Conservation (phyloP, 1,140 invertebrate genomes). For the Anastatus disparis region DNA sequence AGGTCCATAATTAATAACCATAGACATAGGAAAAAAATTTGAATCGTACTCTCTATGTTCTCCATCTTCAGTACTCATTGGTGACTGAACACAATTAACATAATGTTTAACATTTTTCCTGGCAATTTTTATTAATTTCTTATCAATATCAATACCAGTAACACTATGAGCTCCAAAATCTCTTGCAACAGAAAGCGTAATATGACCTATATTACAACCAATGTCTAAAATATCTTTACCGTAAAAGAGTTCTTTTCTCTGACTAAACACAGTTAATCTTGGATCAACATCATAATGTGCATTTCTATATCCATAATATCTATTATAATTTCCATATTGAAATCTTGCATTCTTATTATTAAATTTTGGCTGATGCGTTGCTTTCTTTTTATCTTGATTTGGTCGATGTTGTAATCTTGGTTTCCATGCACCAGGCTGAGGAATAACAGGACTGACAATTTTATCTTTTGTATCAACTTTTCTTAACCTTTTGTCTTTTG, state of each 20-base stretch:
- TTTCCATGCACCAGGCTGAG: constrained; percentile 86
- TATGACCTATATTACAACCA: constrained; percentile 96
- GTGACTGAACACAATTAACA: constrained; percentile 68
- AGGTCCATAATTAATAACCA: constrained; percentile 85
- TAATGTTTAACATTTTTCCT: constrained; percentile 85
- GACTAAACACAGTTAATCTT: constrained; percentile 82
- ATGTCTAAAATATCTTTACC: constrained; percentile 95
- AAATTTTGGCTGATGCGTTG: constrained; percentile 71
- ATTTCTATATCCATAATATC: constrained; percentile 96
- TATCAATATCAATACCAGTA: constrained; percentile 96
- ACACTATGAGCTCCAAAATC: constrained; percentile 86
- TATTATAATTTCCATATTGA: constrained; percentile 94
- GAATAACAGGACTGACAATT: constrained; percentile 92
- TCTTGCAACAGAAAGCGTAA: constrained; percentile 88
- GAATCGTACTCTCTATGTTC: constrained; percentile 52
- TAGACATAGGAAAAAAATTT: constrained; percentile 85
- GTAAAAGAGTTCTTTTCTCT: constrained; percentile 84
- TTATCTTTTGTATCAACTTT: constrained; percentile 82
- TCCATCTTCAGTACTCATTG: constrained; percentile 53
- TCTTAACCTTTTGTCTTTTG: constrained; percentile 69
- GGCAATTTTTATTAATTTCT: constrained; percentile 84
- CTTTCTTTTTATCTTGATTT: constrained; percentile 61
- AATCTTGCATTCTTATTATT: constrained; percentile 81
- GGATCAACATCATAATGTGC: constrained; percentile 82
- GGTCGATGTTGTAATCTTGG: constrained; percentile 57